Evolutionary conservation across 2,113 vertebrate species (phyloP), one percentile per base, ranked within the genome.

Genomic region (Hippolais icterina): DNA sequence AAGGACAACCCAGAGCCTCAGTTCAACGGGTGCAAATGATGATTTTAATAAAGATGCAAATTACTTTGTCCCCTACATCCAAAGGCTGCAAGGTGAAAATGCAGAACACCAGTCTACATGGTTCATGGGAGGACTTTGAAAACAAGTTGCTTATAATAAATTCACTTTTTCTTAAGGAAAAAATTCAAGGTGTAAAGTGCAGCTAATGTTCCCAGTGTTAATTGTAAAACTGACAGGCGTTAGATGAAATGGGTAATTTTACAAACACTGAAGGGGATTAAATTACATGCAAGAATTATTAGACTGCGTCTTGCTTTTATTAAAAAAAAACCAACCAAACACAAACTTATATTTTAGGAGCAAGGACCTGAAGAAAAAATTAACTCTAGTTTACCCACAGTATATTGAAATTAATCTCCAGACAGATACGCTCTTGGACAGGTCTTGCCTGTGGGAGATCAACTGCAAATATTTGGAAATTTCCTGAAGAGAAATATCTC

Each of bases 201-300:
- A 90, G 23, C 28, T 88, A 81, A 81, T 53, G 9, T 39, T 61
- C 53, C 63, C 44, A 39, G 22, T 29, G 78, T 89, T 96, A 91
- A 89, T 41, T 91, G 72, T 60, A 95, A 92, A 95, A 89, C 52
- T 96, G 87, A 84, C 72, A 95, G 49, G 71, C 37, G 1, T 71
- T 94, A 85, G 93, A 94, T 72, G 35, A 84, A 96, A 94, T 37
- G 65, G 61, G 83, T 77, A 94, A 74, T 90, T 94, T 96, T 88
- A 94, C 88, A 83, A 88, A 87, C 72, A 80, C 69, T 80, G 47
- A 80, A 92, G 52, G 44, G 35, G 63, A 94, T 87, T 90, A 96
- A 96, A 90, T 95, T 72, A 94, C 25, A 6, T 65, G 59, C 35
- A 91, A 96, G 85, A 95, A 89, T 92, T 93, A 96, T 92, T 91